These are phyloP conservation scores for Chymomyza amoena DNA, from an alignment of 2,888 invertebrate species.

Conservation along the genomic window DNA sequence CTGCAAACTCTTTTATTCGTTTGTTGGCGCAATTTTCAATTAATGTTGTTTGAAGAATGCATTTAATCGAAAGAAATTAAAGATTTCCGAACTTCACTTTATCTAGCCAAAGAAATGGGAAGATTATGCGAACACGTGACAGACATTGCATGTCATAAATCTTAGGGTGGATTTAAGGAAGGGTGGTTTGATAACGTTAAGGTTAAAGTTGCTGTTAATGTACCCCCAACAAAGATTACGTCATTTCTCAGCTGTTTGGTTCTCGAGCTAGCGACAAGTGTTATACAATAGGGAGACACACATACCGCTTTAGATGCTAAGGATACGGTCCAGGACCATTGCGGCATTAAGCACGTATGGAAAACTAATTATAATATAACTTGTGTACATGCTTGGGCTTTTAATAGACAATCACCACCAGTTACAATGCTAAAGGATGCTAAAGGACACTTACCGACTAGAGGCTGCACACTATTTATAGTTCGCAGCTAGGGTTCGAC, in stretches of 20 bases:
- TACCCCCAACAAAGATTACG: slow-evolving; percentile 64
- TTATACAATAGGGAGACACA: slow-evolving; percentile 56
- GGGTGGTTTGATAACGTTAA: not conserved
- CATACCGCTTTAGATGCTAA: slow-evolving; percentile 12
- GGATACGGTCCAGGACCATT: not conserved
- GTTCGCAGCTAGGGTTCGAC: not conserved
- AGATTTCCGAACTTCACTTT: not conserved
- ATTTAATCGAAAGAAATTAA: not conserved
- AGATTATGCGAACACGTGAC: not conserved
- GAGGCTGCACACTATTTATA: not conserved
- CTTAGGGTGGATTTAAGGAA: not conserved
- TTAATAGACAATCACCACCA: slow-evolving; percentile 1
- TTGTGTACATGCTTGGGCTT: slow-evolving; percentile 21
- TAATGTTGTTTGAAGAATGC: slow-evolving; percentile 19
- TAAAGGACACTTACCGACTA: not conserved
- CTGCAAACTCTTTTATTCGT: slow-evolving; percentile 12
- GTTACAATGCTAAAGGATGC: not conserved
- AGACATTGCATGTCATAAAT: not conserved
- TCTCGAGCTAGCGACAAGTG: slow-evolving; percentile 15
- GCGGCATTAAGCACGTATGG: not conserved
- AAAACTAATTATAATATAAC: not conserved
- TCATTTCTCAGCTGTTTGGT: slow-evolving; percentile 78
- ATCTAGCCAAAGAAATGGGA: not conserved
- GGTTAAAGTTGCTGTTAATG: not conserved
- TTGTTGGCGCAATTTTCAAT: slow-evolving; percentile 38